A percentile compares a stretch with the other conserved stretches of the same genome.
Evolutionary conservation across 1,140 invertebrate genomes (phyloP).

Genomic region (Anadara kagoshimensis): DNA sequence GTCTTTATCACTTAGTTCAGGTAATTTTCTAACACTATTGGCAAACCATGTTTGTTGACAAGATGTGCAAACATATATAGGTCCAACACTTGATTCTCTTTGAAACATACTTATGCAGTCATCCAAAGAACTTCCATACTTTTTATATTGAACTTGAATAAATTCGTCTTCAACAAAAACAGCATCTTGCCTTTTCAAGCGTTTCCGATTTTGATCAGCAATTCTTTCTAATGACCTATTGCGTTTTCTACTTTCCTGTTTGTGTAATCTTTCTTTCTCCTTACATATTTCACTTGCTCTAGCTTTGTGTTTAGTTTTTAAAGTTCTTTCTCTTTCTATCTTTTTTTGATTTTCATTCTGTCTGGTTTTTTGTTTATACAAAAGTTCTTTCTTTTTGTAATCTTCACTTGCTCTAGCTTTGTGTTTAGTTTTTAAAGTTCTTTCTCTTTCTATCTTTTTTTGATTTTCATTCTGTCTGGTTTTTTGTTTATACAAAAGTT

Average conservation of each 20-base stretch:
- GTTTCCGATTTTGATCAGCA: background rate
- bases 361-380: background rate
- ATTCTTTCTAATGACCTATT: background rate
- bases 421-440: background rate
- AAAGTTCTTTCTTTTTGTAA: background rate
- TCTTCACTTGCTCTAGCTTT: background rate
- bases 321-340: background rate
- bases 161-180: background rate
- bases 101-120: background rate
- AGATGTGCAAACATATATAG: conserved; percentile 10
- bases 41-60: conserved; percentile 37
- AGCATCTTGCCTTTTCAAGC: background rate
- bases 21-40: background rate
- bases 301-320: background rate
- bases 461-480: background rate
- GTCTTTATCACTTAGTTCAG: background rate
- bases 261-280: conserved; percentile 7
- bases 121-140: background rate
- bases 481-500: background rate
- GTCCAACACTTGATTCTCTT: background rate
- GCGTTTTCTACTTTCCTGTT: background rate
- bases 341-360: background rate
- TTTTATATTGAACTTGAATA: background rate
- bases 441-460: background rate
- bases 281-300: background rate